Conservation (phyloP, 1,140 invertebrate genomes). For the Planococcus citri region DNA sequence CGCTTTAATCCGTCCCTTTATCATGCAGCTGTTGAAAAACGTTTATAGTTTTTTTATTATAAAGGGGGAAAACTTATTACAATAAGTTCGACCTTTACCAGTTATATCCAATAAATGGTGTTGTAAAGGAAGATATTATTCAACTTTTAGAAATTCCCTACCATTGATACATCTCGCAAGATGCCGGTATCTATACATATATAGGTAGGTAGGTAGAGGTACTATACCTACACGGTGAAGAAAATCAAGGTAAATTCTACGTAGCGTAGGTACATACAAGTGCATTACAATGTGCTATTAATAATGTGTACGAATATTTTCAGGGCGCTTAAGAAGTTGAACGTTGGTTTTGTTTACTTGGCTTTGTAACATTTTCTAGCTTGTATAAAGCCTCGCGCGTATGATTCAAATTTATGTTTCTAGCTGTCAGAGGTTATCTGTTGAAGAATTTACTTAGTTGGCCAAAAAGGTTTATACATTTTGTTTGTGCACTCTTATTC, state of each 20-base stretch:
- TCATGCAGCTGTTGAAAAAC: constrained; percentile 17
- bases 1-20: not conserved
- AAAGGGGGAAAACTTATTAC: constrained; percentile 13
- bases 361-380: not conserved
- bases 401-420: not conserved
- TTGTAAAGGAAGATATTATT: too few species aligned
- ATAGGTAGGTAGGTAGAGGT: too few species aligned
- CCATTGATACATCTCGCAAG: too few species aligned
- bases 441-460: not conserved
- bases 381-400: not conserved
- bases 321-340: too few species aligned
- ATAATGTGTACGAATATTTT: too few species aligned
- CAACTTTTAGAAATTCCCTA: too few species aligned
- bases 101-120: not conserved
- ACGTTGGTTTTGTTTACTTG: not conserved
- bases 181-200: too few species aligned
- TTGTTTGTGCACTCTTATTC: not conserved
- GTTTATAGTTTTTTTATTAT: constrained; percentile 18
- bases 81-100: constrained; percentile 13
- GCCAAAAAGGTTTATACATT: not conserved
- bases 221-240: too few species aligned
- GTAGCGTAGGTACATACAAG: too few species aligned
- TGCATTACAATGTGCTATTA: too few species aligned
- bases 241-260: too few species aligned
- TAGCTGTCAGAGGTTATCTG: not conserved